These are phyloP conservation scores for Zeugodacus cucurbitae DNA, from an alignment of 1,140 invertebrate genomes.

Conservation along the genomic window DNA sequence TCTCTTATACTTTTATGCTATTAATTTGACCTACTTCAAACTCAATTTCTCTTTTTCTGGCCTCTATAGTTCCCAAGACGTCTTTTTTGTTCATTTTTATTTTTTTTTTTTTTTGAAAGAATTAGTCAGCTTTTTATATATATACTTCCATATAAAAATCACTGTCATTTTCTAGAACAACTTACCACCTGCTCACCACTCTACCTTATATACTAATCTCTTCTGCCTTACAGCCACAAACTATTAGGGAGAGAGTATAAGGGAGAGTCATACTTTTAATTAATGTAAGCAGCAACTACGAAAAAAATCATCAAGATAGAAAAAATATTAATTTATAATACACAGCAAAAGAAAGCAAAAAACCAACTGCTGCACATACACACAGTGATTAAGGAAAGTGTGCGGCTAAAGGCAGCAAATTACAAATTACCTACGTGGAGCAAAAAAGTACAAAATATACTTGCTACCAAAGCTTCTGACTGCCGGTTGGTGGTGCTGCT, in stretches of 20 bases:
- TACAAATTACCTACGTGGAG: not conserved
- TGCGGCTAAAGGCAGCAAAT: not conserved
- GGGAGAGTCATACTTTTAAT: not conserved
- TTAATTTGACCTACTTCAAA: not conserved
- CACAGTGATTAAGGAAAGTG: not conserved
- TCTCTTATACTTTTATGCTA: too few relatives aligned
- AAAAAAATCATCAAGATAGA: not conserved
- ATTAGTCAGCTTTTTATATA: not conserved
- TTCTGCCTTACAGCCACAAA: not conserved
- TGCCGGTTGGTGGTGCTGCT: not conserved
- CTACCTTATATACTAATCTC: not conserved
- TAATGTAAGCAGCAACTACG: not conserved
- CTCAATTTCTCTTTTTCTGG: not conserved
- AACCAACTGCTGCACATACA: not conserved
- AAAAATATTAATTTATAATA: not conserved
- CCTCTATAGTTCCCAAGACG: not conserved
- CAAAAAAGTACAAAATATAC: not conserved
- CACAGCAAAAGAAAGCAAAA: not conserved
- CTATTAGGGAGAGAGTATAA: not conserved
- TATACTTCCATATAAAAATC: too few relatives aligned
- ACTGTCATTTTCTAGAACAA: too few relatives aligned
- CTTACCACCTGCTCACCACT: not conserved
- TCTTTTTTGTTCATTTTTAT: too few relatives aligned
- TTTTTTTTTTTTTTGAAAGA: not conserved
- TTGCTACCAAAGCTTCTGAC: not conserved